Conservation (phyloP, 2,113 vertebrate species). For the Anolis sagrei region DNA sequence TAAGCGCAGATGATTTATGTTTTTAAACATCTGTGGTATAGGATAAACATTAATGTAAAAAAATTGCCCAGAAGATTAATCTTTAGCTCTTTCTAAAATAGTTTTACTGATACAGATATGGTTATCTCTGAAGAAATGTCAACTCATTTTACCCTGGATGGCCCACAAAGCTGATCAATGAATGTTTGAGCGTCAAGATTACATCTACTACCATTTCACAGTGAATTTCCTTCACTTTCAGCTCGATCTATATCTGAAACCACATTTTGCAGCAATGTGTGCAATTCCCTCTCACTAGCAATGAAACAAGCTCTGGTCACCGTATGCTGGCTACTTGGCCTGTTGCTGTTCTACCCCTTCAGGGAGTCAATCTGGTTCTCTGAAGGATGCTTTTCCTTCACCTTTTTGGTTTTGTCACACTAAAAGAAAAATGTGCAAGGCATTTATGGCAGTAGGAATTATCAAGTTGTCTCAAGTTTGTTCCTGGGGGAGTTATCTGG, state of each 20-base stretch:
- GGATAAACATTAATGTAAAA: background rate
- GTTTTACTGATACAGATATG: background rate
- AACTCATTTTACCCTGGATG: background rate
- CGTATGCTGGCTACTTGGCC: background rate
- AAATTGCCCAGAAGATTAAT: background rate
- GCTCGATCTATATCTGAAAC: constrained; percentile 34
- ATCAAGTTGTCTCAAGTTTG: background rate
- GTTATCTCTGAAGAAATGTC: background rate
- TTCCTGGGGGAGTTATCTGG: no score
- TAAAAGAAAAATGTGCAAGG: background rate
- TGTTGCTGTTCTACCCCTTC: background rate
- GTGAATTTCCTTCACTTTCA: fast-evolving
- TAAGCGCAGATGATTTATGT: constrained; percentile 11
- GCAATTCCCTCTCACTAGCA: background rate
- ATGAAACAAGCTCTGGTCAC: background rate
- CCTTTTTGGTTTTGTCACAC: background rate
- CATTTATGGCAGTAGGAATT: background rate
- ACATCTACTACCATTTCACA: constrained; percentile 32
- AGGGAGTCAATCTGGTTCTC: background rate
- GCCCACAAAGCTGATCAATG: constrained; percentile 15
- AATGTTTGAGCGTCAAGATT: background rate
- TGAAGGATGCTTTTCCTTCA: background rate
- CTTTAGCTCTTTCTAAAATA: background rate
- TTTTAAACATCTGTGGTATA: background rate
- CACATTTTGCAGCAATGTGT: constrained; percentile 20